Evolutionary conservation across 2,113 vertebrate genomes (phyloP).

Genomic region (Pelecanoides urinatrix): DNA sequence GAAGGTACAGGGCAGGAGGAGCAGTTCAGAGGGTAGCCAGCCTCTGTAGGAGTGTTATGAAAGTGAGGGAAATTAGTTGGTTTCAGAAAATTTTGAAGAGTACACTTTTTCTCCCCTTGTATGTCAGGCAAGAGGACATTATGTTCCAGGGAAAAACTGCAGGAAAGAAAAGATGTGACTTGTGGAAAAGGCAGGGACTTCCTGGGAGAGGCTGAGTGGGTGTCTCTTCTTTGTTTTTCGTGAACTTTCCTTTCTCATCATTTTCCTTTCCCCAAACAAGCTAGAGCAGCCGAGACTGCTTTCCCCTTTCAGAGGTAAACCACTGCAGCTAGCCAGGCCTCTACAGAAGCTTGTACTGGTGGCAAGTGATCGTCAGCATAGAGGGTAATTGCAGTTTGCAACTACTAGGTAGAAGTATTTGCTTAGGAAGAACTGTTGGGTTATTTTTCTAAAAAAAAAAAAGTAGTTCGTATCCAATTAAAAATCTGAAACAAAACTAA

Average conservation of each 20-base stretch:
- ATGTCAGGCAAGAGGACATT: background rate
- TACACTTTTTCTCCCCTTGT: accelerated
- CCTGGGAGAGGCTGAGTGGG: background rate
- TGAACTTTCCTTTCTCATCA: background rate
- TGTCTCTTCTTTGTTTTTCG: background rate
- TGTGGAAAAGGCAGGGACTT: background rate
- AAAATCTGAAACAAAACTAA: background rate
- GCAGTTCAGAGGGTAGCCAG: background rate
- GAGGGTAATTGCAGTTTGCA: background rate
- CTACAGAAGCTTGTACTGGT: background rate
- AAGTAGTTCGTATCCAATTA: background rate
- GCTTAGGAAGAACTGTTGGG: background rate
- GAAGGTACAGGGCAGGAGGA: background rate
- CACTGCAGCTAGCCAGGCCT: background rate
- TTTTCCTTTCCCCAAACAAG: background rate
- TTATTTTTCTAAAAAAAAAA: background rate
- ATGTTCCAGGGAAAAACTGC: background rate
- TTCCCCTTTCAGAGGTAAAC: background rate
- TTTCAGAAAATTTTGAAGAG: background rate
- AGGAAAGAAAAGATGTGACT: background rate
- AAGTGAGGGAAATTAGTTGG: background rate
- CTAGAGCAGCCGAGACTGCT: background rate
- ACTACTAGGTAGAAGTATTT: background rate
- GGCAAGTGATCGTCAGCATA: background rate
- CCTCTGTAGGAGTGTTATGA: background rate